Base-by-base conservation (phyloP, 2,888 invertebrate genomes). In the Mallateleia sp. region DNA sequence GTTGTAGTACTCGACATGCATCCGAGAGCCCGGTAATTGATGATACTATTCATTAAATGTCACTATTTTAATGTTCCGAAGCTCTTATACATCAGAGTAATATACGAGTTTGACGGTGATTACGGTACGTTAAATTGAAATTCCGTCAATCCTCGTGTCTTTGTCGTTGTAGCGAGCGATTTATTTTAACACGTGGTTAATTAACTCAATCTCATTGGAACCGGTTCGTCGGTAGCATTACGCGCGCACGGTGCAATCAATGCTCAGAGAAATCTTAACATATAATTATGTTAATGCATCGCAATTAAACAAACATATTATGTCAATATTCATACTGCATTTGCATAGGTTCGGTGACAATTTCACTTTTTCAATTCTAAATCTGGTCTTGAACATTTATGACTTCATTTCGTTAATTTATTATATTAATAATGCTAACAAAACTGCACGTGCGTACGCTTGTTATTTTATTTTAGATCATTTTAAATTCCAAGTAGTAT, bases 121-220 rank as follows among this genome's bases (percentile, higher is more conserved):
- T 91, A 91, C 89, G 89, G 85, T 90, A 88, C 89, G 90, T 90
- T 91, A 89, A 94, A 94, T 93, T 93, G 92, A 93, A 93, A 93
- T 91, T 91, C 91, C 88, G 90, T 87, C 84, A 89, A 88, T 90
- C 89, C 75, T 84, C 78, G 82, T 89, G 86, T 83, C 78, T 75
- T 67, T 82, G 64, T 89, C 87, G 74, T 85, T 74, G 78, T 75
- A 71, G 42, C 75, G 87, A 88, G 74, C 91, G 90, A 92, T 92
- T 91, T 91, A 93, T 92, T 93, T 92, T 93, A 92, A 92, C 92
- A 90, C 89, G 66, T 86, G 88, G 89, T 92, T 93, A 94, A 94
- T 94, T 94, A 93, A 93, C 92, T 87, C 89, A 88, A 87, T 89
- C 90, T 90, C 89, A 90, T 92, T 90, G 89, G 89, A 93, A 94